phyloP scores from a whole-genome alignment of 2,797 vertebrate genomes.

The Sebastes kiyomatsui region DNA sequence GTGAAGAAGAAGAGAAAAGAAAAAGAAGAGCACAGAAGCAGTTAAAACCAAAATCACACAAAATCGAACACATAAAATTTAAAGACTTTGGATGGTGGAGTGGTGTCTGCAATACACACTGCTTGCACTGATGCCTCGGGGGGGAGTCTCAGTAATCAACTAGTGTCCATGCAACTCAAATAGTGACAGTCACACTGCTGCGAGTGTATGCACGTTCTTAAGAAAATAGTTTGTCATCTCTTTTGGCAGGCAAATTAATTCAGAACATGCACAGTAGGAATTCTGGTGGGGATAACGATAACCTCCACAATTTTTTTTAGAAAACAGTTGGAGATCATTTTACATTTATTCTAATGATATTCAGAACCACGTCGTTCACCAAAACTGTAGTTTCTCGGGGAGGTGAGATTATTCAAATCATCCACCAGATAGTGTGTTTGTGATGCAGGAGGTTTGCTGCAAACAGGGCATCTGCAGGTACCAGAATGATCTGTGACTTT shows the following conservation, averaged over 20 bases:
- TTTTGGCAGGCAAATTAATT: constrained; percentile 81
- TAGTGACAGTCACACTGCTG: constrained; percentile 74
- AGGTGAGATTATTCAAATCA: constrained; percentile 11
- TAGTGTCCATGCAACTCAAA: constrained; percentile 79
- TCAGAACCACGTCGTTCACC: constrained; percentile 22
- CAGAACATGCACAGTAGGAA: constrained; percentile 86
- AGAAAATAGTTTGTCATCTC: constrained; percentile 51
- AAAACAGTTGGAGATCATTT: constrained; percentile 20
- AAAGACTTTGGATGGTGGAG: constrained; percentile 50
- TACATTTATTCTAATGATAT: constrained; percentile 26
- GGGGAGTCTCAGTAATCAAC: constrained; percentile 53
- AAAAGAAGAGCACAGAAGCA: constrained; percentile 3
- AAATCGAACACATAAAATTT: constrained; percentile 28
- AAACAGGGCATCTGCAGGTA: constrained; percentile 58
- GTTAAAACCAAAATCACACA: constrained; percentile 42
- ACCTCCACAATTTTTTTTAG: constrained; percentile 19
- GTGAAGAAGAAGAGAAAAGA: constrained; percentile 30
- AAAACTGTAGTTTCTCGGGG: constrained; percentile 23
- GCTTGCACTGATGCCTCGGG: constrained; percentile 66
- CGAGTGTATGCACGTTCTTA: constrained; percentile 58
- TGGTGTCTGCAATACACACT: constrained; percentile 69
- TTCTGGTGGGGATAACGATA: constrained; percentile 73
- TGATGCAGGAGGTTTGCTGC: constrained; percentile 13
- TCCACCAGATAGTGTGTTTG: constrained; percentile 3
- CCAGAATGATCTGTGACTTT: neutral